Percentiles rank a stretch among this genome's conserved stretches.
These are phyloP conservation scores for Erynnis tages DNA, from an alignment of 2,888 invertebrate species.

Conservation along the genomic window DNA sequence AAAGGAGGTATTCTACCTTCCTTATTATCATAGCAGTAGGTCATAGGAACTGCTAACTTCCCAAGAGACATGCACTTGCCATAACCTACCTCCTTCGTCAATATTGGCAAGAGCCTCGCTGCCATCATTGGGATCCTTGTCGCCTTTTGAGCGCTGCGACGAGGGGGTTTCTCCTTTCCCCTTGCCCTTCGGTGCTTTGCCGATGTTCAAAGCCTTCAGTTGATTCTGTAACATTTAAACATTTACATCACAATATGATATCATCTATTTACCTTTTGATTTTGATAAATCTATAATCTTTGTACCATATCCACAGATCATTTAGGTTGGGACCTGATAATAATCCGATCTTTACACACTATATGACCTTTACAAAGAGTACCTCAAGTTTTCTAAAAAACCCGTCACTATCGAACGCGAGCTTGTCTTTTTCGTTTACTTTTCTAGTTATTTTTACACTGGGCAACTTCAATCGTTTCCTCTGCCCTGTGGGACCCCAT, in stretches of 20 bases:
- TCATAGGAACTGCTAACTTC: no score
- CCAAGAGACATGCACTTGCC: constrained; percentile 18
- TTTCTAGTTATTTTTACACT: constrained; percentile 51
- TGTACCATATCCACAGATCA: background rate
- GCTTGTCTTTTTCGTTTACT: constrained; percentile 46
- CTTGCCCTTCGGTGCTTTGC: constrained; percentile 55
- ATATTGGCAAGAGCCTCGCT: constrained; percentile 44
- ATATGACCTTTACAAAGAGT: no score
- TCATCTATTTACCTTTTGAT: no score
- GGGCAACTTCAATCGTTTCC: constrained; percentile 62
- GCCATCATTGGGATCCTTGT: constrained; percentile 54
- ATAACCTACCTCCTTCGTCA: constrained; percentile 41
- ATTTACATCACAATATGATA: background rate
- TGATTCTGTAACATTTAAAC: constrained; percentile 58
- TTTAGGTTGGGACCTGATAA: no score
- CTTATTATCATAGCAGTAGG: no score
- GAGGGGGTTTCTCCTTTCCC: constrained; percentile 51
- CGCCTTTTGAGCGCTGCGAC: constrained; percentile 60
- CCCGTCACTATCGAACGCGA: constrained; percentile 54
- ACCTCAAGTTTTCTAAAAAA: constrained; percentile 76
- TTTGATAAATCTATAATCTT: background rate
- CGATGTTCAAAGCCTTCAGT: constrained; percentile 65
- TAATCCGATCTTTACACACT: no score
- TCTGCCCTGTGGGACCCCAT: constrained; percentile 54
- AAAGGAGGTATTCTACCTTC: no score